These are phyloP conservation scores for Dipodomys merriami DNA, from an alignment of 2,113 vertebrate species.

Conservation along the genomic window DNA sequence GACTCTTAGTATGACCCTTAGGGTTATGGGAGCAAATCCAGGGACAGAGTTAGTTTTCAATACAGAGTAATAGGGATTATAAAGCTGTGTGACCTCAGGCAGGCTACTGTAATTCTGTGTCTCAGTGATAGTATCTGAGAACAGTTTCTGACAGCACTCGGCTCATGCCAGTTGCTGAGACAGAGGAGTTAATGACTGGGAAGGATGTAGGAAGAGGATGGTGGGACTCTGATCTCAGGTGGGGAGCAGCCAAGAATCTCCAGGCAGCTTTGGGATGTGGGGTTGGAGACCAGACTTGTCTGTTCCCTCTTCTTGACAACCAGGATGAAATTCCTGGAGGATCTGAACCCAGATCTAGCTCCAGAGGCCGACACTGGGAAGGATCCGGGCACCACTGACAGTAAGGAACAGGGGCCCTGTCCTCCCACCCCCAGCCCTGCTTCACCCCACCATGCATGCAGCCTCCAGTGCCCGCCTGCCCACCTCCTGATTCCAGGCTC, in stretches of 20 bases:
- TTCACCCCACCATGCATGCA: no score
- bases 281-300: background rate
- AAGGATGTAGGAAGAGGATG: background rate
- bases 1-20: background rate
- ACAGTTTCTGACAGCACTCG: no score
- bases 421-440: background rate
- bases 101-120: slow-evolving; percentile 9
- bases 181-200: no score
- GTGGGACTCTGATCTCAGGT: no score
- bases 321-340: slow-evolving; percentile 89
- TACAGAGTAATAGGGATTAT: background rate
- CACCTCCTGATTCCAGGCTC: background rate
- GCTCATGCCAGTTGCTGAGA: no score
- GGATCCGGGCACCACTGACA: slow-evolving; percentile 69
- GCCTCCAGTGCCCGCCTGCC: accelerated
- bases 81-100: background rate
- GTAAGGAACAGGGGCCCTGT: slow-evolving; percentile 72
- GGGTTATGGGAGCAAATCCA: background rate
- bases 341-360: slow-evolving; percentile 65
- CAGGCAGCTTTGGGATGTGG: no score
- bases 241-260: background rate
- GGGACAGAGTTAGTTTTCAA: background rate
- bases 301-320: background rate
- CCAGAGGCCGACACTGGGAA: slow-evolving; percentile 75
- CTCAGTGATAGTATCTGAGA: background rate